Percentiles rank a stretch among this genome's conserved stretches.
Conservation (phyloP, 2,888 invertebrate genomes). For the Lasius platythorax region DNA sequence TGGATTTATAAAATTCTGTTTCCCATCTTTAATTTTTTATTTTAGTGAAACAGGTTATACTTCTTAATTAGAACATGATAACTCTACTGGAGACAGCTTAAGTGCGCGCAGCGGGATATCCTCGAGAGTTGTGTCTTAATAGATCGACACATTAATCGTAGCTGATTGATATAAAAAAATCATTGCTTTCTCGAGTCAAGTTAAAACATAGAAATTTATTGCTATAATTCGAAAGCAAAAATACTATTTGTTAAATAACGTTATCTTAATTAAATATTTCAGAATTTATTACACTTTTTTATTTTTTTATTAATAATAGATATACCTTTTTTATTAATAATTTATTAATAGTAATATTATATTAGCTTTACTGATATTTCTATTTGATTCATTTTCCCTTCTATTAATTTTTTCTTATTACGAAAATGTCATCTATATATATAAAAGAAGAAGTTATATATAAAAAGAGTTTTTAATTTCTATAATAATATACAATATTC, state of each 20-base stretch:
- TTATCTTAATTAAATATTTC: neutral
- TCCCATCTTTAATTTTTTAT: neutral
- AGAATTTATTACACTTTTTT: slow-evolving; percentile 2
- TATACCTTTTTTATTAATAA: too few relatives aligned
- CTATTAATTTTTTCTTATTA: neutral
- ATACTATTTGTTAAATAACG: neutral
- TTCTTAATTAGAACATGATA: slow-evolving; percentile 21
- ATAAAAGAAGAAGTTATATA: neutral
- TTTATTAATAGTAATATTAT: too few relatives aligned
- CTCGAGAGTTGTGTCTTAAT: neutral
- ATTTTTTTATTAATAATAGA: neutral
- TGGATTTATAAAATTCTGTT: neutral
- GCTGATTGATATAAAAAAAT: neutral
- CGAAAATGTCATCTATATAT: neutral
- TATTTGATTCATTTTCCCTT: neutral
- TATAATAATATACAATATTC: neutral
- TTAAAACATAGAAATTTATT: neutral
- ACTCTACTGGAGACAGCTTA: neutral
- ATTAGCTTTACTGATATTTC: neutral
- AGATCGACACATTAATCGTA: neutral
- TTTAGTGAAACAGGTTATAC: neutral
- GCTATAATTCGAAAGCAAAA: neutral
- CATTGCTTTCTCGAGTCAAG: neutral
- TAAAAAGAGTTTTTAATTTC: neutral
- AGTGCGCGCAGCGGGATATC: slow-evolving; percentile 1